Evolutionary conservation across 2,113 vertebrate genomes (phyloP), one percentile per base, ranked within the genome.

Genomic region (Chelonoidis abingdonii): DNA sequence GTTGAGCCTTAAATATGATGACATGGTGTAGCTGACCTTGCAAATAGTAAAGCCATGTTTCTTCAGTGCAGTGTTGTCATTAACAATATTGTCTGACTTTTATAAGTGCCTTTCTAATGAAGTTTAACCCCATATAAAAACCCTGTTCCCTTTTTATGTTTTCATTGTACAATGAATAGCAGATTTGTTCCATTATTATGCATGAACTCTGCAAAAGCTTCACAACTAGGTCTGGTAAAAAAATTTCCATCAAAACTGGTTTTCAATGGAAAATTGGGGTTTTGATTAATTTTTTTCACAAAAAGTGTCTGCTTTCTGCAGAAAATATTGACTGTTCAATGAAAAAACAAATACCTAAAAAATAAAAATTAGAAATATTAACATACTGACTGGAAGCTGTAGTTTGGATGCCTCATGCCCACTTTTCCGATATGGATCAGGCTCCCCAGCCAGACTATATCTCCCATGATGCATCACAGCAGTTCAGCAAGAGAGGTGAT

Each of bases 1-100:
- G 14, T 49, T 89, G 86, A 80, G 38, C 92, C 84, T 83, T 69
- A 57, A 24, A 84, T 84, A 86, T 38, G 84, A 93, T 89, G 91
- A 87, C 84, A 88, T 87, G 87, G 44, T 89, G 91, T 87, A 0
- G 0, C 52, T 29, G n/a, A 84, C 76, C 78, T 96, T 96, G 80
- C 85, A 86, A 96, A 72, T 38, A 41, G n/a, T 17, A 11, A 41
- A 72, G 8, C 35, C 38, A 24, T 72, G 21, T 72, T n/a, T 72
- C 21, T 41, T 72, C 38, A 72, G 69, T n/a, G n/a, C 41, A n/a
- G 8, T 38, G n/a, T 11, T 11, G 21, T 41, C 69, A 72, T 41
- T 72, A 72, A 24, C 69, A 72, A 72, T 72, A 72, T 19, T n/a
- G 69, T 38, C 69, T 72, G 35, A 22, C 38, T 38, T 38, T 41